Conservation (phyloP, 2,888 invertebrate species). For the Phragmatobia fuliginosa region DNA sequence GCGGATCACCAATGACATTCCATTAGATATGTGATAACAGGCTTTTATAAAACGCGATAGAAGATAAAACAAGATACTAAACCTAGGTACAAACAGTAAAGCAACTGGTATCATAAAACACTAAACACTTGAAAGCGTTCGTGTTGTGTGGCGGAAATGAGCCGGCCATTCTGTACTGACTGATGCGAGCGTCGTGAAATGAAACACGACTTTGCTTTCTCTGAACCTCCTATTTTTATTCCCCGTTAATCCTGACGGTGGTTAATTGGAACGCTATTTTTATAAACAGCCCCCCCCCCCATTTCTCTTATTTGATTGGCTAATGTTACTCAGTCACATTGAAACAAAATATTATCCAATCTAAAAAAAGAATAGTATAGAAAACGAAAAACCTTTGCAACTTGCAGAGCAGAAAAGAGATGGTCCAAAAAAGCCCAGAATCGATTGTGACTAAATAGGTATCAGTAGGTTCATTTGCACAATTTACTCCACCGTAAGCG, state of each 20-base stretch:
- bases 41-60: neutral
- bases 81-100: neutral
- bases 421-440: too few species aligned
- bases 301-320: too few species aligned
- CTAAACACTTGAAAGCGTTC: conserved; percentile 4
- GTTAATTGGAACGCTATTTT: neutral
- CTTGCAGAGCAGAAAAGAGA: too few species aligned
- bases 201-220: conserved; percentile 5
- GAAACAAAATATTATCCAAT: too few species aligned
- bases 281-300: neutral
- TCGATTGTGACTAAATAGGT: too few species aligned
- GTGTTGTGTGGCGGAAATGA: conserved; percentile 1
- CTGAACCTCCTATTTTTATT: neutral
- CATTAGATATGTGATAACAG: neutral
- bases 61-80: neutral
- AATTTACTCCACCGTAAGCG: too few species aligned
- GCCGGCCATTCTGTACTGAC: neutral
- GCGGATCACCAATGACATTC: too few species aligned
- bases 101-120: neutral
- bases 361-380: too few species aligned
- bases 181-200: neutral
- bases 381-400: too few species aligned
- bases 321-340: too few species aligned
- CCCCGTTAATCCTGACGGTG: neutral
- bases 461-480: too few species aligned